Evolutionary conservation across 2,888 invertebrate genomes (phyloP).

Genomic region (Ophion ventricosus): DNA sequence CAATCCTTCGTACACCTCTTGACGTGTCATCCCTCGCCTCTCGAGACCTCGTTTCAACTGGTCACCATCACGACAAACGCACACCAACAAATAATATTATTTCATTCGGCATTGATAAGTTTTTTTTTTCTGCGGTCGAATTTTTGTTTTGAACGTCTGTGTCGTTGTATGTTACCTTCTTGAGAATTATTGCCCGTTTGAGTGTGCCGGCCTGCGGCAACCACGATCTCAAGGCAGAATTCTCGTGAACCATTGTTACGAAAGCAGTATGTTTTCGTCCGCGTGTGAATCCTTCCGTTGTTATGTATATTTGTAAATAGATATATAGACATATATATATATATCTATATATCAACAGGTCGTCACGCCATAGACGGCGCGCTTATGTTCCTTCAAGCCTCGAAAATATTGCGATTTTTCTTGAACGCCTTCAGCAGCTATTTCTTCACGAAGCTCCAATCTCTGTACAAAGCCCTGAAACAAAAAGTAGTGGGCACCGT

Average conservation of each 20-base stretch:
- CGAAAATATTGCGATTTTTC: not conserved
- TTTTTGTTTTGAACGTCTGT: not conserved
- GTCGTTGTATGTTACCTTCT: slow-evolving; percentile 50
- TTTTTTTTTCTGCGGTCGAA: not conserved
- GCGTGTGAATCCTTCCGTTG: not conserved
- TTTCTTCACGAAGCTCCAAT: not conserved
- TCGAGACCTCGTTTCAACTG: slow-evolving; percentile 69
- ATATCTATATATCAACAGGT: not conserved
- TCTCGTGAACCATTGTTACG: slow-evolving; percentile 39
- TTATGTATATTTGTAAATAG: not conserved
- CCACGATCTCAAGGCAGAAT: slow-evolving; percentile 65
- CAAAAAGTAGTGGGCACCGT: not conserved
- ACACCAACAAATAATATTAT: not conserved
- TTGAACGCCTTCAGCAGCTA: not conserved
- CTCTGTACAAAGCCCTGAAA: not conserved
- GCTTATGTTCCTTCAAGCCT: not conserved
- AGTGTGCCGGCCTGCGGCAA: slow-evolving; percentile 61
- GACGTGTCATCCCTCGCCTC: slow-evolving; percentile 56
- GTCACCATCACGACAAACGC: slow-evolving; percentile 23
- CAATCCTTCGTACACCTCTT: slow-evolving; percentile 61
- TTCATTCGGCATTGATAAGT: not conserved
- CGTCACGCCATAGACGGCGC: not conserved
- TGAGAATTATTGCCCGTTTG: slow-evolving; percentile 59
- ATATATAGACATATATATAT: not conserved
- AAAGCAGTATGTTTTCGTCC: not conserved